These are phyloP conservation scores for Agrilus planipennis DNA, from an alignment of 1,140 invertebrate species.

Conservation along the genomic window DNA sequence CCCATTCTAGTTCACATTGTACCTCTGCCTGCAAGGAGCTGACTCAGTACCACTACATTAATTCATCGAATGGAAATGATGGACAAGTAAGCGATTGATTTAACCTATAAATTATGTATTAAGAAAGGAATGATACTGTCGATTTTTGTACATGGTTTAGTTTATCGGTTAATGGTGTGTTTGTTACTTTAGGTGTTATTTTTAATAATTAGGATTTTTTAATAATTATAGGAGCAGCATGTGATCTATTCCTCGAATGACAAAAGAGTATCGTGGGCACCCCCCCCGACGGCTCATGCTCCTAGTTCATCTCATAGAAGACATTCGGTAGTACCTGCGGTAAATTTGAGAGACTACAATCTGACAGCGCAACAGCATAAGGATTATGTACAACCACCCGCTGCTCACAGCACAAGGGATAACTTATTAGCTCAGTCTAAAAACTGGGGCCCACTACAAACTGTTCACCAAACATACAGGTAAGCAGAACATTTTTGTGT, in stretches of 20 bases:
- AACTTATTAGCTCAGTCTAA: conserved; percentile 27
- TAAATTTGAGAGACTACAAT: conserved; percentile 30
- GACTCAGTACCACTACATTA: conserved; percentile 40
- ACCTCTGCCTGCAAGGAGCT: conserved; percentile 31
- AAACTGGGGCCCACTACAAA: conserved; percentile 40
- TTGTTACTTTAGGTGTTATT: too few species aligned
- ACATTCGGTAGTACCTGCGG: conserved; percentile 30
- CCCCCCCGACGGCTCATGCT: conserved; percentile 40
- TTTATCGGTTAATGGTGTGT: too few species aligned
- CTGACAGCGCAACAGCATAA: conserved; percentile 22
- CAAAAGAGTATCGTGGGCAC: conserved; percentile 45
- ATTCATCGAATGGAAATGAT: conserved; percentile 26
- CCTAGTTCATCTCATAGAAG: conserved; percentile 33
- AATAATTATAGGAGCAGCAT: conserved; percentile 38
- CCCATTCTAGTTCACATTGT: conserved; percentile 18
- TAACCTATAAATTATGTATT: conserved; percentile 12
- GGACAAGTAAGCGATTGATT: too few species aligned
- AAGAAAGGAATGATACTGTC: too few species aligned
- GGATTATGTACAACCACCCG: conserved; percentile 51
- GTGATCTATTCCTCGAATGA: conserved; percentile 31
- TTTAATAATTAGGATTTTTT: too few species aligned
- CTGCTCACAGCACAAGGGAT: conserved; percentile 44
- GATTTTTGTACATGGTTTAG: too few species aligned
- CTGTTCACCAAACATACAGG: conserved; percentile 33
- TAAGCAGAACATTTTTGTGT: too few species aligned